phyloP scores from a whole-genome alignment of 2,888 invertebrate species.

The Ornithoptera priamus region DNA sequence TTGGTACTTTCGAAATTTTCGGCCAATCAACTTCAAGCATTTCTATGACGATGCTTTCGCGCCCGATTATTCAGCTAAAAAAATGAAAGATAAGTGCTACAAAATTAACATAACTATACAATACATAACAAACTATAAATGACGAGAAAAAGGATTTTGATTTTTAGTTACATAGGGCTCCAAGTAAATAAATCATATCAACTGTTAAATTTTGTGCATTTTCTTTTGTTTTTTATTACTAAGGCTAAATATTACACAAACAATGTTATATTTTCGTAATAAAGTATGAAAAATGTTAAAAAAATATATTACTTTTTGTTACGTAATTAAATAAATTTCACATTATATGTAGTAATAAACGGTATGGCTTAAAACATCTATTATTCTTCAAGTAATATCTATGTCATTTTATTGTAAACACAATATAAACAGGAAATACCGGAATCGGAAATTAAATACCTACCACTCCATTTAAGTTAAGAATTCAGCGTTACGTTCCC shows the following conservation, averaged over 20 bases:
- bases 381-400: neutral
- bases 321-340: neutral
- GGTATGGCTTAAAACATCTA: neutral
- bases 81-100: constrained; percentile 47
- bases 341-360: too few species aligned
- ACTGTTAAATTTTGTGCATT: neutral
- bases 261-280: too few species aligned
- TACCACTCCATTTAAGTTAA: constrained; percentile 29
- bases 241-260: neutral
- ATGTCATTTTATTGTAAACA: neutral
- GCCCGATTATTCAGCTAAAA: constrained; percentile 65
- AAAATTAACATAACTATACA: constrained; percentile 24
- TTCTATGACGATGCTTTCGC: constrained; percentile 70
- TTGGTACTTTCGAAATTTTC: constrained; percentile 62
- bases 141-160: constrained; percentile 25
- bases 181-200: neutral
- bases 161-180: neutral
- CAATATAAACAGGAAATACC: constrained; percentile 28
- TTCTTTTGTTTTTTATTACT: neutral
- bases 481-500: constrained; percentile 35
- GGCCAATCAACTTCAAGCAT: constrained; percentile 57
- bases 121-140: constrained; percentile 2
- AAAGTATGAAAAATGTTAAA: too few species aligned
- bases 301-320: neutral
- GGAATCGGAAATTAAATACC: constrained; percentile 37